Conservation (phyloP, 2,113 vertebrate species). For the Mustela lutreola region DNA sequence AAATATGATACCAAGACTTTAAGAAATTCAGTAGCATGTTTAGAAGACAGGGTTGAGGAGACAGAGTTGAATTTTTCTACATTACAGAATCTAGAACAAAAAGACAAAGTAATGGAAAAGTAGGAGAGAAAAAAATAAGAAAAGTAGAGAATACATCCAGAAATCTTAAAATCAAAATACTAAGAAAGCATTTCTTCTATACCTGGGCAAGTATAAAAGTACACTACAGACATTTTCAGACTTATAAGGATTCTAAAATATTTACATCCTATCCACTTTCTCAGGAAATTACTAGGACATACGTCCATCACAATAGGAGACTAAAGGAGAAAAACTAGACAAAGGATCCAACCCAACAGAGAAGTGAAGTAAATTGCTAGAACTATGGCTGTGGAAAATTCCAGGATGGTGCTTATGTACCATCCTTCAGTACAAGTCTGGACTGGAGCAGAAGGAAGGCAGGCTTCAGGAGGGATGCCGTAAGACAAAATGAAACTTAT, state of each 20-base stretch:
- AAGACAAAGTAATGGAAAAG: neutral
- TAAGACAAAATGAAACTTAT: neutral
- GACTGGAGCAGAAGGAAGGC: neutral
- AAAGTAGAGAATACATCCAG: neutral
- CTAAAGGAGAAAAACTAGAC: neutral
- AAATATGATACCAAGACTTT: neutral
- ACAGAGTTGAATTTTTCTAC: neutral
- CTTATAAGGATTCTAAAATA: neutral
- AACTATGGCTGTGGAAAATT: neutral
- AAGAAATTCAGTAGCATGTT: neutral
- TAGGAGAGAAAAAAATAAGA: neutral
- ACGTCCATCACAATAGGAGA: neutral
- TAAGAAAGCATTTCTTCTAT: neutral
- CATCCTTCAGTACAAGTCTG: neutral
- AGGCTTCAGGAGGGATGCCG: neutral
- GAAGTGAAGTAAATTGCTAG: neutral
- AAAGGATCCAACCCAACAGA: neutral
- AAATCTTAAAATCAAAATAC: neutral
- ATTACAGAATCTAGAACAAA: constrained; percentile 5
- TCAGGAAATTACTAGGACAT: neutral
- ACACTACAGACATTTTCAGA: neutral
- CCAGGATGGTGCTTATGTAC: neutral
- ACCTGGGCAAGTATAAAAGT: neutral
- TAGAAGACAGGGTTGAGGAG: neutral
- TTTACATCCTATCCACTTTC: neutral